Conservation (phyloP, 1,140 invertebrate genomes). For the Achatina immaculata region DNA sequence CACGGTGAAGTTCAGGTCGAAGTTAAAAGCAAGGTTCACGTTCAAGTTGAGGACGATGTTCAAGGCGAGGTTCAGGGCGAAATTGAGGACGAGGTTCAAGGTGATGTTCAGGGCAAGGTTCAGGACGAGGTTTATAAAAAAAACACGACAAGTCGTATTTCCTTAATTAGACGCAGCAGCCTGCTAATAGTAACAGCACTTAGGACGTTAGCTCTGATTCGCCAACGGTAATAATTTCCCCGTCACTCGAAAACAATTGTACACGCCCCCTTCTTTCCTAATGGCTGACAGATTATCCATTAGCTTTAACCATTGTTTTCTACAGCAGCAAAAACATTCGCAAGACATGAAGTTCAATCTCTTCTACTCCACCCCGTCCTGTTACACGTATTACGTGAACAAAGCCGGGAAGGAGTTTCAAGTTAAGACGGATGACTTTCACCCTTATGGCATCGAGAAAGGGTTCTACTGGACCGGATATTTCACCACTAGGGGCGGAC, state of each 20-base stretch:
- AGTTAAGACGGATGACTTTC: slow-evolving; percentile 85
- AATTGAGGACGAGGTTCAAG: too few species aligned
- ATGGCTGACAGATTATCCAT: too few species aligned
- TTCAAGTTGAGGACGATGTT: neutral
- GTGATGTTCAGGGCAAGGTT: too few species aligned
- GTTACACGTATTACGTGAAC: slow-evolving; percentile 87
- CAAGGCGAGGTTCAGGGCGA: too few species aligned
- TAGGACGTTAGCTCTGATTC: too few species aligned
- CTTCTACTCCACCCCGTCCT: slow-evolving; percentile 93
- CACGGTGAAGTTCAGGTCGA: neutral
- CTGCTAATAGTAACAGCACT: too few species aligned
- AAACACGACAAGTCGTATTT: neutral
- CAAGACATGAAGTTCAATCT: slow-evolving; percentile 76
- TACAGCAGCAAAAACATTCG: neutral
- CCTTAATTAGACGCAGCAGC: too few species aligned
- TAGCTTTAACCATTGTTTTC: too few species aligned
- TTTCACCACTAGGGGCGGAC: slow-evolving; percentile 87
- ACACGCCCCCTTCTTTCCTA: too few species aligned
- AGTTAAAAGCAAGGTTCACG: neutral
- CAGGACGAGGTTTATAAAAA: too few species aligned
- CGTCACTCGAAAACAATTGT: too few species aligned
- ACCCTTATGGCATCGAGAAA: slow-evolving; percentile 87
- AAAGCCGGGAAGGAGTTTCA: slow-evolving; percentile 77
- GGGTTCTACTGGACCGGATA: slow-evolving; percentile 94
- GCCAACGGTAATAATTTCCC: neutral